phyloP scores from a whole-genome alignment of 1,140 invertebrate species.

The Probaryconus sp. region DNA sequence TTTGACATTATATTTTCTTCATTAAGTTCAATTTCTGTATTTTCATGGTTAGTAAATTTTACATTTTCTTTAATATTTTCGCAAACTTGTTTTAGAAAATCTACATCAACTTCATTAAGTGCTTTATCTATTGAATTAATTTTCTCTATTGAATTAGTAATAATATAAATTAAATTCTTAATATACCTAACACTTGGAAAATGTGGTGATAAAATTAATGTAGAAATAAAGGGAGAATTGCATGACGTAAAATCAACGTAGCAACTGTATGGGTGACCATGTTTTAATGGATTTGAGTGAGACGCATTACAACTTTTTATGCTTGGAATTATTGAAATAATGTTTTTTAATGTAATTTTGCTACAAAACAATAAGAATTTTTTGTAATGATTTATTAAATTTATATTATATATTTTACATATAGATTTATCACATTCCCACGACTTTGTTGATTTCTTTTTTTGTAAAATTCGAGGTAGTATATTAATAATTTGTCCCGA shows the following conservation, averaged over 20 bases:
- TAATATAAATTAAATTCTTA: slow-evolving; percentile 5
- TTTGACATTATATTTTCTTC: slow-evolving; percentile 19
- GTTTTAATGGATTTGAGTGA: slow-evolving; percentile 8
- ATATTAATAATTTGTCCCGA: slow-evolving; percentile 14
- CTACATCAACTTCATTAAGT: background rate
- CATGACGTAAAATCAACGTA: slow-evolving; percentile 18
- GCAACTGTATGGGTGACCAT: slow-evolving; percentile 26
- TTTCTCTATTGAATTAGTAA: slow-evolving; percentile 1
- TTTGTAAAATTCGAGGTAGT: background rate
- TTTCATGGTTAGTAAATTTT: too few relatives aligned
- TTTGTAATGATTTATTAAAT: slow-evolving; percentile 24
- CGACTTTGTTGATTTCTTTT: slow-evolving; percentile 10
- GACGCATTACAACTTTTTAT: slow-evolving; percentile 4
- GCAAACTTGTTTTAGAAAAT: too few relatives aligned
- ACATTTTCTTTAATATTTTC: too few relatives aligned
- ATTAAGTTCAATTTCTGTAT: background rate
- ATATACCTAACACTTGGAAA: slow-evolving; percentile 23
- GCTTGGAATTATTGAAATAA: slow-evolving; percentile 2
- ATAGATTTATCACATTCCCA: slow-evolving; percentile 23
- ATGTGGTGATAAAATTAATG: slow-evolving; percentile 23
- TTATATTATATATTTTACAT: slow-evolving; percentile 17
- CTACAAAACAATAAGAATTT: background rate
- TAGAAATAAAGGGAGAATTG: slow-evolving; percentile 15
- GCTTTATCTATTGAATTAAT: slow-evolving; percentile 4
- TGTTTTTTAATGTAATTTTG: slow-evolving; percentile 9